Evolutionary conservation across 2,113 vertebrate species (phyloP), one percentile per base, ranked within the genome.

Genomic region (Pseudorasbora parva): DNA sequence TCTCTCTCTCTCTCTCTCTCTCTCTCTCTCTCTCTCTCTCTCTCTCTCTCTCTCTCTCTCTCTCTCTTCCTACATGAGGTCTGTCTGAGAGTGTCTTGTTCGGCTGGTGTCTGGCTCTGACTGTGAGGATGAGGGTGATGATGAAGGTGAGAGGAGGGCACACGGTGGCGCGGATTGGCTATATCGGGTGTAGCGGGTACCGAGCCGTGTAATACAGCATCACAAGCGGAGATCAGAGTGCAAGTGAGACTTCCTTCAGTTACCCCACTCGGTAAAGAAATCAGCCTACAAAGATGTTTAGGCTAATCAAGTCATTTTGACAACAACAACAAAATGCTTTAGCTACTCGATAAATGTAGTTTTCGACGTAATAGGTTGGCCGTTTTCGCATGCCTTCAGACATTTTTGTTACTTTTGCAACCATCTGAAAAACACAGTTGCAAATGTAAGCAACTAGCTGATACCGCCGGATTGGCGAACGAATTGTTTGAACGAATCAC

Each of bases 61-160:
- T 43, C 37, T 82, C 33, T n/a, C 11, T 49, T 54, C 49, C 49
- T 19, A 54, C 51, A 54, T 21, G 76, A 59, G 54, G 51, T 77
- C 30, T 41, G 51, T 59, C 51, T 23, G 56, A 10, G 60, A 78
- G 7, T 21, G 78, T 66, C 43, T 80, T 49, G 23, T 6, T 80
- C 57, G 59, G 23, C 60, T 66, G 78, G 64, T 69, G 79, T 81
- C 79, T 81, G 78, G 17, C 78, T 66, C 60, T 78, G 60, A 78
- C 76, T 78, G 25, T 30, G 60, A 79, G 77, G 77, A 64, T 68
- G 62, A 81, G 33, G 78, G 10, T 30, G 59, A 33, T 64, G 77
- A 80, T 80, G 78, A 80, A 80, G 78, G 60, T 37, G 79, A 81
- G 79, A 81, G 79, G 79, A 69, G 79, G 79, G 79, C 64, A 81